A percentile compares a stretch with the other conserved stretches of the same genome.
Conservation (phyloP, 2,888 invertebrate species). For the Thecophora atra region DNA sequence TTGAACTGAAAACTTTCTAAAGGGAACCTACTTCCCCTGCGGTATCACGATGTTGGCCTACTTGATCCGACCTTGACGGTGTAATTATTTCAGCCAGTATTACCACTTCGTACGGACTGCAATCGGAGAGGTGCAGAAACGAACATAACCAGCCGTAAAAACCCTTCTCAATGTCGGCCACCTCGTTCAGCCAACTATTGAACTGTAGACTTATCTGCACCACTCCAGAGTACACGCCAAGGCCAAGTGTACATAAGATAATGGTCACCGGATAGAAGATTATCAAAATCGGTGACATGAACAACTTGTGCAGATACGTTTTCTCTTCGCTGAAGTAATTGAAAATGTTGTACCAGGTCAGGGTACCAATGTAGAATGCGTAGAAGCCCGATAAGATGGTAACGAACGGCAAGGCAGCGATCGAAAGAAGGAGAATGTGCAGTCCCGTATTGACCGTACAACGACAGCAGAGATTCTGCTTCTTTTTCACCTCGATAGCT, state of each 20-base stretch:
- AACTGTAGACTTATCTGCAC: constrained; percentile 76
- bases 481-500: constrained; percentile 70
- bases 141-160: constrained; percentile 82
- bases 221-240: constrained; percentile 75
- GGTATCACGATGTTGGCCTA: constrained; percentile 56
- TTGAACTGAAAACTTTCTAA: constrained; percentile 47
- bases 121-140: constrained; percentile 73
- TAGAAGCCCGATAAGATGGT: constrained; percentile 72
- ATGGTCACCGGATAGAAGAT: constrained; percentile 77
- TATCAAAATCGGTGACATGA: constrained; percentile 75
- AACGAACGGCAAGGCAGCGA: constrained; percentile 75
- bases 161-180: constrained; percentile 80
- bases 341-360: constrained; percentile 81
- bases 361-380: constrained; percentile 78
- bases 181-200: constrained; percentile 76
- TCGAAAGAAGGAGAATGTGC: constrained; percentile 73
- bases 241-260: constrained; percentile 71
- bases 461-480: constrained; percentile 68
- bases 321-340: constrained; percentile 75
- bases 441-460: constrained; percentile 72
- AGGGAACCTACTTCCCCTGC: constrained; percentile 65
- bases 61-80: constrained; percentile 46
- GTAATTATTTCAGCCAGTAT: constrained; percentile 69
- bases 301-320: constrained; percentile 71
- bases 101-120: constrained; percentile 76